Percentiles rank a stretch among this genome's conserved stretches.
These are phyloP conservation scores for Danio tinwini DNA, from an alignment of 2,797 vertebrate species.

Conservation along the genomic window DNA sequence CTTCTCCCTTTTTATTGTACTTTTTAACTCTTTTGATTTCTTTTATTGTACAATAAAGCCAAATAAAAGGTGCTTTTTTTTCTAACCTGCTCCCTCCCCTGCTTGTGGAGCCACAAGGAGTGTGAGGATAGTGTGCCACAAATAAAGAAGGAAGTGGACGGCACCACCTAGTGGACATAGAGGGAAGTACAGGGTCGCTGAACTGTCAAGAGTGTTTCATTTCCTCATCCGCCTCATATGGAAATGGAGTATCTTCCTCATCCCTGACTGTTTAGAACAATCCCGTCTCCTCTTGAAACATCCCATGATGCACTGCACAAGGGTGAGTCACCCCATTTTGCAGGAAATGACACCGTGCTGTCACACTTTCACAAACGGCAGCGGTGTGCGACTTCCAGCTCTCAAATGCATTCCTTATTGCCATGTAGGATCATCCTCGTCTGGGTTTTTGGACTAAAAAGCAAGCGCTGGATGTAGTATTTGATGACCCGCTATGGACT, in stretches of 20 bases:
- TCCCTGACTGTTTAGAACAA: constrained; percentile 60
- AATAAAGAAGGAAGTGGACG: constrained; percentile 6
- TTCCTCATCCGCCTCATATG: not conserved
- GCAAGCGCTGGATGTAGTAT: not conserved
- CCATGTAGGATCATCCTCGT: not conserved
- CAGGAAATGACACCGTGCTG: constrained; percentile 56
- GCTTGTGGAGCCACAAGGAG: constrained; percentile 36
- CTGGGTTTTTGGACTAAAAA: constrained; percentile 39
- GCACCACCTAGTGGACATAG: constrained; percentile 35
- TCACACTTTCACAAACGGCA: constrained; percentile 51
- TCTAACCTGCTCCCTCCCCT: constrained; percentile 52
- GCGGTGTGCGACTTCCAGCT: constrained; percentile 45
- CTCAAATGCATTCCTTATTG: constrained; percentile 44
- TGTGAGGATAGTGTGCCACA: not conserved
- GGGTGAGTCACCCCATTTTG: constrained; percentile 53
- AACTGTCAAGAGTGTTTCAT: constrained; percentile 39
- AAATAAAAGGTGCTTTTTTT: constrained; percentile 81
- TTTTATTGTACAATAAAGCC: constrained; percentile 71
- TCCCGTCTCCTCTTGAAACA: constrained; percentile 43
- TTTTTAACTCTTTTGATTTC: constrained; percentile 59
- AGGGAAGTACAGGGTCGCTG: constrained; percentile 35
- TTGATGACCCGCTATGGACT: constrained; percentile 36
- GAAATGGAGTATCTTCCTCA: not conserved
- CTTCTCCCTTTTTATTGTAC: constrained; percentile 65
- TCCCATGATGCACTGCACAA: constrained; percentile 66